Conservation (phyloP, 2,888 invertebrate genomes). For the Lochmaea capreae region DNA sequence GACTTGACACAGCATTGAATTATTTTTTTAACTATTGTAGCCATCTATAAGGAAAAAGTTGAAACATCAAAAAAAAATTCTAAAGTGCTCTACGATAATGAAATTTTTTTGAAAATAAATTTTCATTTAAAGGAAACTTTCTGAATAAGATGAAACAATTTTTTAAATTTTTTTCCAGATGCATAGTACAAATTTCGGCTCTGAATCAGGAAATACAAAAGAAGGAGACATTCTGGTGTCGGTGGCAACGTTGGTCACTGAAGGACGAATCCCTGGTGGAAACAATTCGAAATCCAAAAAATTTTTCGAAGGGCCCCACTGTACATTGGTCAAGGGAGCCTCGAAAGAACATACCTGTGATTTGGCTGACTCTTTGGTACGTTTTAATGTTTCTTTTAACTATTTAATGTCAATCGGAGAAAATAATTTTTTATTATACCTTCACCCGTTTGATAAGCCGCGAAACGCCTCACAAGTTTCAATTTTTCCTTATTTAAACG, state of each 20-base stretch:
- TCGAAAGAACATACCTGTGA: conserved; percentile 67
- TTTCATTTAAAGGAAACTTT: no score
- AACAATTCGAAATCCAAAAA: conserved; percentile 64
- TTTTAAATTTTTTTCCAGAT: conserved; percentile 59
- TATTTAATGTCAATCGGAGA: no score
- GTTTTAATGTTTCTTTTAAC: conserved; percentile 39
- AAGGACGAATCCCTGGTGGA: conserved; percentile 61
- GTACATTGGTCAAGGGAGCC: conserved; percentile 64
- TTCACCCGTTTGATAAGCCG: no score
- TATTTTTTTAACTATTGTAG: no score
- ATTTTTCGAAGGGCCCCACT: conserved; percentile 78
- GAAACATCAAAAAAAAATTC: no score
- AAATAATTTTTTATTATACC: no score
- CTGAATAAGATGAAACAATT: neutral
- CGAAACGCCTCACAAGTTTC: no score
- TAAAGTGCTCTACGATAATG: no score
- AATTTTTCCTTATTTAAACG: neutral
- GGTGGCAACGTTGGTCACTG: conserved; percentile 63
- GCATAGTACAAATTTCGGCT: conserved; percentile 63
- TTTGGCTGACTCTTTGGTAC: conserved; percentile 68
- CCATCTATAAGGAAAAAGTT: no score
- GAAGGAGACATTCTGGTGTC: conserved; percentile 62
- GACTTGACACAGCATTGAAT: no score
- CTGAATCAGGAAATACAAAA: conserved; percentile 52
- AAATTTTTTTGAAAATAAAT: no score